Base-by-base conservation (phyloP, 2,113 vertebrate species). In the Antechinus flavipes region DNA sequence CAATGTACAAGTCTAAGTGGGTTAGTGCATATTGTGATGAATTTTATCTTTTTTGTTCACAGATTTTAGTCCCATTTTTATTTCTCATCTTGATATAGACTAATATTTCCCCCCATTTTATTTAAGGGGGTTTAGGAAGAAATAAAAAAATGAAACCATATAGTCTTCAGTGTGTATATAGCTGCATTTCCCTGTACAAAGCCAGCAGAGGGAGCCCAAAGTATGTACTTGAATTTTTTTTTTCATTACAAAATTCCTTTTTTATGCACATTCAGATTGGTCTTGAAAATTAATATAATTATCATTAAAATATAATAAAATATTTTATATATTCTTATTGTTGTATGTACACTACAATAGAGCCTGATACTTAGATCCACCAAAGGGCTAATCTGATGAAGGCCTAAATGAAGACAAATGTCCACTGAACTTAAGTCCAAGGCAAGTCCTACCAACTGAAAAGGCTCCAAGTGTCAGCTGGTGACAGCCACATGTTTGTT, bases 201-300 rank as follows among this genome's bases (percentile, higher is more conserved):
- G 6, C 98, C 99, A 98, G 98, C 89, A 99, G 98, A 98, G 99
- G 98, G 98, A 98, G 98, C 98, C 96, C 98, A 97, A 94, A 94
- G 89, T 90, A 95, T 96, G 91, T 68, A 2, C 0, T 92, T 97
- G 47, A 89, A 76, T 27, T 94, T 94, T 95, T 47, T 47, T 92
- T 95, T 23, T 93, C 61, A 55, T 8, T 91, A 90, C 54, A 92
- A 94, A 93, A 92, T 54, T 54, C 24, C 84, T 94, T 97, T 95
- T 90, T 91, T 91, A 52, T 91, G 93, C 91, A 94, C 27, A 42
- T 94, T 11, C n/a, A 25, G n/a, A 52, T 42, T 42, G 42, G 47
- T 76, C 93, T 52, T 94, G n/a, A 94, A 95, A 96, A 96, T 91
- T 84, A 61, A 54, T 93, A 23, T 52, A 55, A 19, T 91, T 58